Conservation (phyloP, 2,113 vertebrate genomes). For the Ctenomys sociabilis region DNA sequence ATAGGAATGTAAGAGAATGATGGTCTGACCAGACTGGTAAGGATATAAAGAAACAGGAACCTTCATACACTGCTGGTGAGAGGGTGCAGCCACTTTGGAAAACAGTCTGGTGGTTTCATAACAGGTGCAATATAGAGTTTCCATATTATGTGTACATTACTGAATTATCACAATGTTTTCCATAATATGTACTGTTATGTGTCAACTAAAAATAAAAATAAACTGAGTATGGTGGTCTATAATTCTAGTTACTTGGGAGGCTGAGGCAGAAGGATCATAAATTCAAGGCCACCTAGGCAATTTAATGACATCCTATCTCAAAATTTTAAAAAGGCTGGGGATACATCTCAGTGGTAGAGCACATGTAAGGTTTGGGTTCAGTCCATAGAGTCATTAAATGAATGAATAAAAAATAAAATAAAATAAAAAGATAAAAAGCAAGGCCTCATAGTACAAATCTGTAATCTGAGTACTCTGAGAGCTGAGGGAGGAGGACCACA, state of each 20-base stretch:
- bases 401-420: background rate
- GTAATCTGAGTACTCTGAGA: background rate
- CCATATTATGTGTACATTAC: background rate
- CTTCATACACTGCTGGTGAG: background rate
- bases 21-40: background rate
- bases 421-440: background rate
- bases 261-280: background rate
- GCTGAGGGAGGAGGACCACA: background rate
- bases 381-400: background rate
- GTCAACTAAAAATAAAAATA: background rate
- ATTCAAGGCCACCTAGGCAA: background rate
- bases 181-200: background rate
- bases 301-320: background rate
- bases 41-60: background rate
- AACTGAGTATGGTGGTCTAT: background rate
- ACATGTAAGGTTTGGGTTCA: background rate
- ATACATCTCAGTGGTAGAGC: background rate
- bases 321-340: background rate
- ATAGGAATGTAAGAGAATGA: constrained; percentile 31
- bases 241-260: background rate
- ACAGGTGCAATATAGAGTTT: constrained; percentile 30
- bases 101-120: background rate
- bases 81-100: background rate
- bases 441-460: background rate
- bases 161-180: background rate